Evolutionary conservation across 2,888 invertebrate genomes (phyloP), one percentile per base, ranked within the genome.

Genomic region (Abrostola triplasia): DNA sequence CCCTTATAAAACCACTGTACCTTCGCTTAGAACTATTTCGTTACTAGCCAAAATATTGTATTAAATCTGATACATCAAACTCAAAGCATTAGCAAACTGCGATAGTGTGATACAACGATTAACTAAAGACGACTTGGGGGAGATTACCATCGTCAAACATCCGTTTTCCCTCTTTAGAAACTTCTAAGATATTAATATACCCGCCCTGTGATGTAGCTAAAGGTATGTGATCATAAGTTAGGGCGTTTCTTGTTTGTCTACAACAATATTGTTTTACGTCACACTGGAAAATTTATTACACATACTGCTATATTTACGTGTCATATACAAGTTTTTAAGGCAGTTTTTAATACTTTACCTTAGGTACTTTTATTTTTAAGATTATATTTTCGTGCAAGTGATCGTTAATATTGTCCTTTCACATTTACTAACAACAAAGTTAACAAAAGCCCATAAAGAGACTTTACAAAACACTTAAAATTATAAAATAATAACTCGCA

Each of bases 141-240:
- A 55, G 40, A 61, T 44, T n/a, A 56, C 5, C 50, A 10, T 47
- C n/a, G 47, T 24, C n/a, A 2, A 44, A 44, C 52, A 56, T 59
- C 47, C 36, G 12, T 36, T 40, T 12, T 36, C 9, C 36, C n/a
- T n/a, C 56, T 47, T 47, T 47, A 56, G 59, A 12, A 54, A 53
- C 41, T 59, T 44, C 36, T 56, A 55, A 64, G 53, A 41, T 57
- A 47, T 57, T 41, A 44, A 47, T 59, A 59, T 57, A 49, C 36
- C 42, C 10, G 13, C 13, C 5, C 9, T 38, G 9, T 24, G 36
- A 50, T 64, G 44, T 44, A 8, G 36, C 10, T 42, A 35, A 54
- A 42, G 12, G 42, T 35, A 9, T 35, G 8, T 36, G 35, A 12
- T 38, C 13, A 24, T 11, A 35, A 0, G 35, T 10, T 11, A 36